These are phyloP conservation scores for Heliconius nattereri DNA, from an alignment of 1,140 invertebrate species.

Conservation along the genomic window DNA sequence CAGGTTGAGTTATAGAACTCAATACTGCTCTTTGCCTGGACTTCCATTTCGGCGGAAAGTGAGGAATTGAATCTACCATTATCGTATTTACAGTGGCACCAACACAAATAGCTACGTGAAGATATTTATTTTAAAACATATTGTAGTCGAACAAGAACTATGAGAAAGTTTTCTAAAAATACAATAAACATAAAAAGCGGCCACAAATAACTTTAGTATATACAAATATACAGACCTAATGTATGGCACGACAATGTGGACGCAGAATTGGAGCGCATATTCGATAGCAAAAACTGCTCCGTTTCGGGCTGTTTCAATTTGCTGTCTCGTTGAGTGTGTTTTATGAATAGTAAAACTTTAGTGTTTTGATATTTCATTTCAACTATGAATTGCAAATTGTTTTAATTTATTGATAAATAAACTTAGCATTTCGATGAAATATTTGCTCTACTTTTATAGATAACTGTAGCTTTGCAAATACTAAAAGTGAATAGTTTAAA, in stretches of 20 bases:
- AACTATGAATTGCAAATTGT: slow-evolving; percentile 10
- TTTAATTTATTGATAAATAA: slow-evolving; percentile 12
- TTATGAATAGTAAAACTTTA: slow-evolving; percentile 5
- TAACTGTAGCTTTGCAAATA: background rate
- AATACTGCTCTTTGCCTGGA: no score
- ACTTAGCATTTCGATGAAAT: background rate
- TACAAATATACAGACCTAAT: no score
- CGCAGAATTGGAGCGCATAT: slow-evolving; percentile 20
- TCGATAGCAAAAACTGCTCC: slow-evolving; percentile 21
- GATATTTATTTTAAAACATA: no score
- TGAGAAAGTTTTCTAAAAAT: no score
- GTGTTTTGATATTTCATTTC: background rate
- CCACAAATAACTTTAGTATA: no score
- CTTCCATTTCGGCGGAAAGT: no score
- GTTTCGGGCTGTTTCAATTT: slow-evolving; percentile 25
- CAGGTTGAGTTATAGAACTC: no score
- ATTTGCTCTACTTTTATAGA: background rate
- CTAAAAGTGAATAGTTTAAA: background rate
- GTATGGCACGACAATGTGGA: background rate
- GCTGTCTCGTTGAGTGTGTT: slow-evolving; percentile 12
- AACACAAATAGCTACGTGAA: no score
- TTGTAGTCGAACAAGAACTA: no score
- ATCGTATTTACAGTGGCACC: no score
- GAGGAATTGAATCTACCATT: no score
- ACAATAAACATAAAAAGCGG: no score